Conservation (phyloP, 2,113 vertebrate genomes). For the Protomyctophum bolini region DNA sequence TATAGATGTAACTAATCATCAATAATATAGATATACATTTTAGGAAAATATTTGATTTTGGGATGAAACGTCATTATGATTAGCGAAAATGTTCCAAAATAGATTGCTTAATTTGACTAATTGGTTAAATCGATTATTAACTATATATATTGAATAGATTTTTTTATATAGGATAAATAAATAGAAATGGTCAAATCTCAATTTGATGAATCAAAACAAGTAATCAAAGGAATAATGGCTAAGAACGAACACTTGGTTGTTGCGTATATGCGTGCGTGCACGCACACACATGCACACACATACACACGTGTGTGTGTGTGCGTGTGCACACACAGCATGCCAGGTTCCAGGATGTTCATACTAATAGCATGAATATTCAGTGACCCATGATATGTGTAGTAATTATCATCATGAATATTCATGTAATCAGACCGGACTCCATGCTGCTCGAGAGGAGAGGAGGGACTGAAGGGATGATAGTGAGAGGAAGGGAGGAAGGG, state of each 20-base stretch:
- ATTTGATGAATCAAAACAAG: not conserved
- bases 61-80: no score
- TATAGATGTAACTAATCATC: no score
- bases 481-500: no score
- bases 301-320: conserved; percentile 3
- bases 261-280: not conserved
- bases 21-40: no score
- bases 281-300: not conserved
- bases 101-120: no score
- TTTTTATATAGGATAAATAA: no score
- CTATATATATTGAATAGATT: no score
- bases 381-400: conserved; percentile 93
- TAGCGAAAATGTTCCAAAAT: no score
- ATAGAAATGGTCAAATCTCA: conserved; percentile 6
- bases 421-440: conserved; percentile 89
- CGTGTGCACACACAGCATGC: conserved; percentile 80
- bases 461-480: conserved; percentile 75
- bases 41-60: no score
- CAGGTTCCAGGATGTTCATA: conserved; percentile 89
- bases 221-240: no score
- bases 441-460: conserved; percentile 90
- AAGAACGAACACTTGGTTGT: no score
- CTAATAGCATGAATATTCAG: conserved; percentile 99
- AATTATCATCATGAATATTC: conserved; percentile 99
- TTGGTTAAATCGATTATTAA: no score